A percentile compares a stretch with the other conserved stretches of the same genome.
phyloP scores from a whole-genome alignment of 2,888 invertebrate species.

The Drosophila ezoana region DNA sequence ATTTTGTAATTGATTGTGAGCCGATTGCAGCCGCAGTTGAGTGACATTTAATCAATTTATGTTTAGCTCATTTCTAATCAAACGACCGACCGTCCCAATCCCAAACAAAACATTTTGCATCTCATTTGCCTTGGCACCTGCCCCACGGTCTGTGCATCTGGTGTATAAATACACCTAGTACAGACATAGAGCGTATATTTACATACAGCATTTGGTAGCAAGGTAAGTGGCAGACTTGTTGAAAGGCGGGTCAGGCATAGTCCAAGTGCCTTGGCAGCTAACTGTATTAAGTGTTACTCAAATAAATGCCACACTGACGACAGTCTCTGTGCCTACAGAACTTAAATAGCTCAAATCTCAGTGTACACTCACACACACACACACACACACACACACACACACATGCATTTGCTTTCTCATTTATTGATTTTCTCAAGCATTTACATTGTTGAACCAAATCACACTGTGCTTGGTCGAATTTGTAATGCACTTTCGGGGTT shows the following conservation, averaged over 20 bases:
- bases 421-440: constrained; percentile 66
- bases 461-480: neutral
- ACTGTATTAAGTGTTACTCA: constrained; percentile 24
- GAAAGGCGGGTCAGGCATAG: constrained; percentile 63
- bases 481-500: constrained; percentile 4
- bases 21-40: constrained; percentile 47
- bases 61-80: constrained; percentile 51
- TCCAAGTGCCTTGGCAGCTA: constrained; percentile 57
- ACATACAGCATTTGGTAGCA: constrained; percentile 50
- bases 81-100: neutral
- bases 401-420: constrained; percentile 22
- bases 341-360: constrained; percentile 62
- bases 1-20: constrained; percentile 76
- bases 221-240: constrained; percentile 63
- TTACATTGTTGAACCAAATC: constrained; percentile 36
- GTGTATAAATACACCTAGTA: constrained; percentile 43
- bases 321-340: constrained; percentile 34
- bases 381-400: constrained; percentile 2
- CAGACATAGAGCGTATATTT: constrained; percentile 1
- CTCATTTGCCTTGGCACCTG: constrained; percentile 43
- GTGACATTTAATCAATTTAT: constrained; percentile 75
- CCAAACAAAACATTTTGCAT: constrained; percentile 15
- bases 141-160: constrained; percentile 16
- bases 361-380: neutral
- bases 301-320: constrained; percentile 24